Evolutionary conservation across 2,113 vertebrate species (phyloP).

Genomic region (Poecile atricapillus): DNA sequence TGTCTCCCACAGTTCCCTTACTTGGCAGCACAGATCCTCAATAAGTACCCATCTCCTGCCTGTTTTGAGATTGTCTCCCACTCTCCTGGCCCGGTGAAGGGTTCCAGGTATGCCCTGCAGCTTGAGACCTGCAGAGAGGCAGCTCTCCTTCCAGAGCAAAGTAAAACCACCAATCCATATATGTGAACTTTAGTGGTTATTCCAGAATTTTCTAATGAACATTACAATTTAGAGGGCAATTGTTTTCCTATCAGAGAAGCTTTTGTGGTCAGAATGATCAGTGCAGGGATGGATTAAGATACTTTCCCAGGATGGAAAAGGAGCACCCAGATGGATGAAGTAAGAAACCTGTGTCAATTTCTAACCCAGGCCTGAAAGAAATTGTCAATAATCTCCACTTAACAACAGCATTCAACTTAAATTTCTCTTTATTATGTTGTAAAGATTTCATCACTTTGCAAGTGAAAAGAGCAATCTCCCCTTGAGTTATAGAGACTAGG

Average conservation of each 20-base stretch:
- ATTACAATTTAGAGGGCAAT: neutral
- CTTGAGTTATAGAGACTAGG: accelerated
- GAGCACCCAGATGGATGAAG: neutral
- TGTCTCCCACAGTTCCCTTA: neutral
- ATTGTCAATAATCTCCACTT: neutral
- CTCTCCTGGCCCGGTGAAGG: neutral
- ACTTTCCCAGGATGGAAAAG: neutral
- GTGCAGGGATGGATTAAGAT: neutral
- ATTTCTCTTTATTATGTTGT: neutral
- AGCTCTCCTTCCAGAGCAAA: neutral
- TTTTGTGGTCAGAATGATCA: too few relatives aligned
- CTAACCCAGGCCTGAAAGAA: neutral
- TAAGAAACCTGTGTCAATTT: neutral
- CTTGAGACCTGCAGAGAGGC: neutral
- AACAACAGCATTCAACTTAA: neutral
- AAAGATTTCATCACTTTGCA: neutral
- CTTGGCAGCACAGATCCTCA: neutral
- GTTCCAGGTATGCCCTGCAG: neutral
- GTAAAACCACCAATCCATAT: neutral
- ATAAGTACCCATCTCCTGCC: neutral
- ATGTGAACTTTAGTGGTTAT: neutral
- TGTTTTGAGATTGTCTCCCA: neutral
- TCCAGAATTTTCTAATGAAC: neutral
- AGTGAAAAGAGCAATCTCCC: neutral
- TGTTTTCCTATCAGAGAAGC: neutral